These are phyloP conservation scores for Patella depressa DNA, from an alignment of 2,888 invertebrate species.

Conservation along the genomic window DNA sequence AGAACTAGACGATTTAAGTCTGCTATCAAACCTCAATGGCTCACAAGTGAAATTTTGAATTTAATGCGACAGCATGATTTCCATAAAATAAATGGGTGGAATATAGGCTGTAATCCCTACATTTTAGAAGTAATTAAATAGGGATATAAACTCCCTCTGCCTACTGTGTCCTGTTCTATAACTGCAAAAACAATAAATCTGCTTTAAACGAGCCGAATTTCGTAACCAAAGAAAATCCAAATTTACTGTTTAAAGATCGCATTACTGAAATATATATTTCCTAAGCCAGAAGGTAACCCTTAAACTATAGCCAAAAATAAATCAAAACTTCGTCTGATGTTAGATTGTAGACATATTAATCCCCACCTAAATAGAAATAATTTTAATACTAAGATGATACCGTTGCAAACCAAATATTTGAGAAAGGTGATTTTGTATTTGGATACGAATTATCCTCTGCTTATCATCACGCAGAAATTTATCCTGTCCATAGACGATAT, in stretches of 20 bases:
- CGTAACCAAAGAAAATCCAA: not conserved
- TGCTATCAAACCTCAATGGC: no score
- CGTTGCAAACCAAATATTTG: not conserved
- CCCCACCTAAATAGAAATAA: not conserved
- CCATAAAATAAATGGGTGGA: no score
- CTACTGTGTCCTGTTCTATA: not conserved
- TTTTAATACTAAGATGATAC: not conserved
- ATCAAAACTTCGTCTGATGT: not conserved
- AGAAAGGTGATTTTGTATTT: not conserved
- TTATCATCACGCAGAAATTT: constrained; percentile 2
- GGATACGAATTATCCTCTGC: not conserved
- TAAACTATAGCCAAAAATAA: not conserved
- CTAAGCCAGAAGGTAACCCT: not conserved
- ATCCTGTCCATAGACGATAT: not conserved
- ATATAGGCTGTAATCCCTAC: not conserved
- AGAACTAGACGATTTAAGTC: no score
- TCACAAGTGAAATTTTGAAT: no score
- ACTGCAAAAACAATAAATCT: not conserved
- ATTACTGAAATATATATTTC: no score
- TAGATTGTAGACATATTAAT: constrained; percentile 8
- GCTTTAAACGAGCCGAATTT: not conserved
- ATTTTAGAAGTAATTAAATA: not conserved
- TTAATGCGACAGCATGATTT: no score
- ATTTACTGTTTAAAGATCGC: not conserved
- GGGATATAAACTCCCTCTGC: not conserved